Evolutionary conservation across 2,113 vertebrate genomes (phyloP), one percentile per base, ranked within the genome.

Genomic region (Riparia riparia): DNA sequence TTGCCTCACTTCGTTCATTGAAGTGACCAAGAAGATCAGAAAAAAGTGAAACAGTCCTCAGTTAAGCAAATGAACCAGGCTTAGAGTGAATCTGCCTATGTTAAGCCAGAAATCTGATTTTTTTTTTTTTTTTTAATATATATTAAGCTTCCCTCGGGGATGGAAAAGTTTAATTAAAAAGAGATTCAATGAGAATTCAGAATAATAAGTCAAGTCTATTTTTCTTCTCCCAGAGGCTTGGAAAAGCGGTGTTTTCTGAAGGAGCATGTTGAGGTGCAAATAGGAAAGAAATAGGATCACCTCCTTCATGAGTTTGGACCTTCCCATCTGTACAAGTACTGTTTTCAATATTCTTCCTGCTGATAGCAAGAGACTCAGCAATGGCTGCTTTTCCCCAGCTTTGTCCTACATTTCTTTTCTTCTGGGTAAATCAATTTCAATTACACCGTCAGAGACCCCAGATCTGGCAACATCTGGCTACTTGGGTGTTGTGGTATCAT

Each of bases 161-260:
- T 66, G 47, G 66, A 70, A 90, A 77, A 63, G 28, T 88, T 95
- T 96, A 91, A 95, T 94, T 97, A 94, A 94, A 91, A 93, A 68
- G 53, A 92, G 42, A 77, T 82, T 92, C 50, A 56, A 10, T 39
- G 34, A 50, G 29, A 79, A 80, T 80, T 86, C 69, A 74, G 77
- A 88, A 85, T 82, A 96, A 51, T 20, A 77, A 90, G 28, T 82
- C n/a, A 24, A 7, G 15, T 80, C 57, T 86, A 8, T 57, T 89
- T 93, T 86, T 12, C 47, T 50, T 79, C 39, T 90, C n/a, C 50
- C 20, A 72, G 74, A 90, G 29, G 28, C 39, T 54, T 88, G 68
- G 56, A 73, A 92, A 70, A 44, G 10, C 29, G 22, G 15, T 57
- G 19, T 12, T 45, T 82, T 68, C 37, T 80, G 21, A 47, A 64